Evolutionary conservation across 2,888 invertebrate species (phyloP), one percentile per base, ranked within the genome.

Genomic region (Nomada ferruginata): DNA sequence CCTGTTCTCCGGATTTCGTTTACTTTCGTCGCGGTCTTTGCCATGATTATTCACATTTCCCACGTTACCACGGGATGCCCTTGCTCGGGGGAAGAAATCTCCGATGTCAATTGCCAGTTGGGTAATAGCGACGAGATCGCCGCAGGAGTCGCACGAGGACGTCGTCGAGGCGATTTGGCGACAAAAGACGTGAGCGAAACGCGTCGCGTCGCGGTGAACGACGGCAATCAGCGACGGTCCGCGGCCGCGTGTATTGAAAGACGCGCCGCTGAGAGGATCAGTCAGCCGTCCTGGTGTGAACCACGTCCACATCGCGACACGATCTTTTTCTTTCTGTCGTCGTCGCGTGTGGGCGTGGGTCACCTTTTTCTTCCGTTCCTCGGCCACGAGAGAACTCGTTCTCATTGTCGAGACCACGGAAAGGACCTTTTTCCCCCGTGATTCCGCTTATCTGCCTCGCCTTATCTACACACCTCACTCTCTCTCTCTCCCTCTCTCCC

Each of bases 201-300:
- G 82, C 64, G 70, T 65, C 68, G 77, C 80, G 83, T 71, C 64
- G 75, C 75, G 86, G 44, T 80, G 87, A 83, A 88, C 85, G 91
- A 91, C 90, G 88, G 88, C 89, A 91, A 91, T 91, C 91, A 90
- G 80, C 88, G 89, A 90, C 86, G 83, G 86, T 86, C 84, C 85
- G 86, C 79, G 29, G 20, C 11, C 29, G 84, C 76, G 84, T 80
- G 87, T 84, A 90, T 86, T 91, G 91, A 90, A 91, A 91, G 91
- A 92, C 89, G 89, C 86, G 89, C 87, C 86, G 92, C 89, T 91
- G 92, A 92, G 90, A 90, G 91, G 90, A 91, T 91, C 91, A 91
- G 91, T 91, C 92, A 91, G 77, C 87, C 87, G 81, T 84, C 47
- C 78, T 80, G 85, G 85, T 85, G 87, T 79, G 88, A 87, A 87